phyloP scores from a whole-genome alignment of 2,888 invertebrate species.

The Diaprepes abbreviatus region DNA sequence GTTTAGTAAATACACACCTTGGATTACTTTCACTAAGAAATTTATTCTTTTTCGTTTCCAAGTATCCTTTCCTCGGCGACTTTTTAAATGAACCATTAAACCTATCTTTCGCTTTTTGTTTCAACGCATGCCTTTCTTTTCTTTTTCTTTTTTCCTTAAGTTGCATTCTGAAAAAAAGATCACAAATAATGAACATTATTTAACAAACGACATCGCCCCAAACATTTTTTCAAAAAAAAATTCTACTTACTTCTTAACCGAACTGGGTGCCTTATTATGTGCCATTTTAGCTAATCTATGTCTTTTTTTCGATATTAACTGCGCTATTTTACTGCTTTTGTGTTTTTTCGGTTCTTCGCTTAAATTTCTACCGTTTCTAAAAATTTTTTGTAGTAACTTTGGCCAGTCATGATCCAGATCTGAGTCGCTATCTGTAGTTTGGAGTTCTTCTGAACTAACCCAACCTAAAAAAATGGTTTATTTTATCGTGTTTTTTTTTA shows the following conservation, averaged over 20 bases:
- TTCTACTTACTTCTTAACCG: constrained; percentile 52
- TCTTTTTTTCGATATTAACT: constrained; percentile 80
- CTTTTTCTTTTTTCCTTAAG: constrained; percentile 34
- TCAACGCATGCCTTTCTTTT: constrained; percentile 52
- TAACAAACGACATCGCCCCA: no score
- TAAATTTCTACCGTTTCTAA: constrained; percentile 59
- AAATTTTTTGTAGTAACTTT: constrained; percentile 54
- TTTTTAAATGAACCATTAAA: constrained; percentile 30
- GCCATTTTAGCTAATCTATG: constrained; percentile 76
- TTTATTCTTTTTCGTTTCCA: constrained; percentile 33
- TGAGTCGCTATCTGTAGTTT: constrained; percentile 30
- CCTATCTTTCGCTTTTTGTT: constrained; percentile 41
- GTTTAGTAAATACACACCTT: no score
- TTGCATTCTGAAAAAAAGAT: no score
- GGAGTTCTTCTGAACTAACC: constrained; percentile 34
- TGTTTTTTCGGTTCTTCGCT: constrained; percentile 63
- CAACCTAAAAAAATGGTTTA: constrained; percentile 41
- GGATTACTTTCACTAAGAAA: constrained; percentile 23
- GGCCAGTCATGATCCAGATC: constrained; percentile 51
- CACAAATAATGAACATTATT: no score
- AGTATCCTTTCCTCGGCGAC: constrained; percentile 33
- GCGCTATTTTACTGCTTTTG: constrained; percentile 76
- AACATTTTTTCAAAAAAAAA: no score
- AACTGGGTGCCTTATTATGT: constrained; percentile 70
- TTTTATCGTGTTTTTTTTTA: no score